Conservation (phyloP, 2,888 invertebrate genomes). For the Cephonodes hylas region DNA sequence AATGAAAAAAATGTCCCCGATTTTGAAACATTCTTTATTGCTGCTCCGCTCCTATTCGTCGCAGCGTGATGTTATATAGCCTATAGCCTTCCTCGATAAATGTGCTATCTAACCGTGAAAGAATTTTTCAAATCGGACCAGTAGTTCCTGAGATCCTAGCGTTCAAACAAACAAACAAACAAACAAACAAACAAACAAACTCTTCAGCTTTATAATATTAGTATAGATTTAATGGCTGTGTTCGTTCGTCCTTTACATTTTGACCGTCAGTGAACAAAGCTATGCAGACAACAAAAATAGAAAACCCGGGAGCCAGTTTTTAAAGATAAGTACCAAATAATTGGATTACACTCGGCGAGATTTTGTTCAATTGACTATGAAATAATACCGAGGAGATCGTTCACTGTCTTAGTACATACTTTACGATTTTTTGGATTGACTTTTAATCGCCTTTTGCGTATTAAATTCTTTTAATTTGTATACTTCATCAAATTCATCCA, state of each 20-base stretch:
- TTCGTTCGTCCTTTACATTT: background rate
- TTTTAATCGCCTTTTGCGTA: background rate
- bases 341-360: slow-evolving; percentile 2
- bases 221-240: background rate
- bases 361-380: slow-evolving; percentile 1
- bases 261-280: background rate
- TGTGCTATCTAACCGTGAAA: no score
- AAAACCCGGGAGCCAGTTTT: background rate
- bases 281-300: background rate
- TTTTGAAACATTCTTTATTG: no score
- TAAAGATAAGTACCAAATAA: slow-evolving; percentile 5
- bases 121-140: no score
- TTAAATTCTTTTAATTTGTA: background rate
- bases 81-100: no score
- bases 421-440: background rate
- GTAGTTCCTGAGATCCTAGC: no score
- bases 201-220: no score
- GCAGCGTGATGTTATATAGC: no score
- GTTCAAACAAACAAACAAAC: no score
- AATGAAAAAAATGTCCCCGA: no score
- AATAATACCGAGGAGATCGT: background rate
- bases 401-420: background rate
- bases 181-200: no score
- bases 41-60: no score
- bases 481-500: no score